Conservation (phyloP, 2,888 invertebrate genomes). For the Eumerus sabulonum region DNA sequence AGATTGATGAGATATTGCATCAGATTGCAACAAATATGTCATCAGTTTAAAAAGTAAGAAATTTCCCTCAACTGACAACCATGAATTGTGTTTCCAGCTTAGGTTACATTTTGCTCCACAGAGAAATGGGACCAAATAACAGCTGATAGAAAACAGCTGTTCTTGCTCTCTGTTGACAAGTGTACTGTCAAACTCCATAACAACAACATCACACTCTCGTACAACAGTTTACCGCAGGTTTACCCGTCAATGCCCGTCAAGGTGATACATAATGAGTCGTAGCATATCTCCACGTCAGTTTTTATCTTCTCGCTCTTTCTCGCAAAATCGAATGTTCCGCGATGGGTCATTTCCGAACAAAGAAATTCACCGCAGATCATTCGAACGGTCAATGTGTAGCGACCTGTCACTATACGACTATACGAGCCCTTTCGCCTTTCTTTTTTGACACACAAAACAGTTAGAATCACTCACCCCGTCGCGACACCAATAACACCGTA, state of each 20-base stretch:
- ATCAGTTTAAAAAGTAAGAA: constrained; percentile 41
- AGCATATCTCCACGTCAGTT: constrained; percentile 48
- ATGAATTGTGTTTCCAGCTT: constrained; percentile 44
- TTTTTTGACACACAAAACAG: neutral
- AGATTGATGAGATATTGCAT: neutral
- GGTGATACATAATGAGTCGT: constrained; percentile 12
- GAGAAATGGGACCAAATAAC: constrained; percentile 7
- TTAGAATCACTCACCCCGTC: constrained; percentile 74
- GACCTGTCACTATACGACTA: too few relatives aligned
- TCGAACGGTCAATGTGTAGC: too few relatives aligned
- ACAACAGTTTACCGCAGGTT: too few relatives aligned
- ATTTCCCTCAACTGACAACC: neutral
- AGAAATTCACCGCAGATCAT: too few relatives aligned
- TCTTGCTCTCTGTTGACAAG: neutral
- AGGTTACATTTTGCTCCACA: constrained; percentile 37
- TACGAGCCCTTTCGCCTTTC: too few relatives aligned
- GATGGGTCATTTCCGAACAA: constrained; percentile 25
- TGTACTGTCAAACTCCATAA: neutral
- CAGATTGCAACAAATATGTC: neutral
- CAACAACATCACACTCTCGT: too few relatives aligned
- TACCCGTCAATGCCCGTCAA: too few relatives aligned
- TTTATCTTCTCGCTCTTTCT: constrained; percentile 72
- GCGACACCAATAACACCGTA: constrained; percentile 75
- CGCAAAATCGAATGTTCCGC: constrained; percentile 77
- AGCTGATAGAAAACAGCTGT: constrained; percentile 11